These are phyloP conservation scores for Carpatolechia fugitivella DNA, from an alignment of 2,888 invertebrate species.

Conservation along the genomic window DNA sequence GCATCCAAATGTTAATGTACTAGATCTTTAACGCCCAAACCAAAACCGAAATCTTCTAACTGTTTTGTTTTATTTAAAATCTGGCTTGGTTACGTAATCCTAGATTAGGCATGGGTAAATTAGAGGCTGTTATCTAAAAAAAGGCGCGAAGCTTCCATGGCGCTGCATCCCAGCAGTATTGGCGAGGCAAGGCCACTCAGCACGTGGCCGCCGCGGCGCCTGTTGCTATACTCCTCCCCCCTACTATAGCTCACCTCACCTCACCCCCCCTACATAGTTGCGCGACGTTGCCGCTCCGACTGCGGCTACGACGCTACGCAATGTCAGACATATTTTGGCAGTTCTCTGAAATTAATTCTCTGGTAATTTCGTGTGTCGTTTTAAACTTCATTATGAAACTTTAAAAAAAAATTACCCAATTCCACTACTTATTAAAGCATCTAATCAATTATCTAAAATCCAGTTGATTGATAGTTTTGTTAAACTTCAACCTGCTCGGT, in stretches of 20 bases:
- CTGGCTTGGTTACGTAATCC: slow-evolving; percentile 41
- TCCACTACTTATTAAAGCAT: too few species aligned
- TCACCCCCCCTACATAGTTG: slow-evolving; percentile 22
- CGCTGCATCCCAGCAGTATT: too few species aligned
- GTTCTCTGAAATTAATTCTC: slow-evolving; percentile 39
- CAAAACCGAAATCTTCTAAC: too few species aligned
- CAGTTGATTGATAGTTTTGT: too few species aligned
- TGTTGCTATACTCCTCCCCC: slow-evolving; percentile 62
- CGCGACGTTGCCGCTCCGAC: slow-evolving; percentile 67
- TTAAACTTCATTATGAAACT: too few species aligned
- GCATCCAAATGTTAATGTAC: too few species aligned
- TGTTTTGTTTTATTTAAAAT: too few species aligned
- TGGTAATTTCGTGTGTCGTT: neutral
- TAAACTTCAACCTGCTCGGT: too few species aligned
- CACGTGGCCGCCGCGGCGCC: slow-evolving; percentile 69
- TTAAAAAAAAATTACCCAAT: too few species aligned
- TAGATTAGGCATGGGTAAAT: slow-evolving; percentile 37
- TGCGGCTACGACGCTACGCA: slow-evolving; percentile 32
- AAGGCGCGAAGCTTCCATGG: slow-evolving; percentile 68
- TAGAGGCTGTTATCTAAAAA: slow-evolving; percentile 61
- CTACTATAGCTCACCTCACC: slow-evolving; percentile 27
- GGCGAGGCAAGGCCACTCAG: slow-evolving; percentile 68
- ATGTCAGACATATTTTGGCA: slow-evolving; percentile 44
- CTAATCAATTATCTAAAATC: too few species aligned
- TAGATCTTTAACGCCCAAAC: too few species aligned